Evolutionary conservation across 2,113 vertebrate genomes (phyloP), one percentile per base, ranked within the genome.

Genomic region (Camelus bactrianus): DNA sequence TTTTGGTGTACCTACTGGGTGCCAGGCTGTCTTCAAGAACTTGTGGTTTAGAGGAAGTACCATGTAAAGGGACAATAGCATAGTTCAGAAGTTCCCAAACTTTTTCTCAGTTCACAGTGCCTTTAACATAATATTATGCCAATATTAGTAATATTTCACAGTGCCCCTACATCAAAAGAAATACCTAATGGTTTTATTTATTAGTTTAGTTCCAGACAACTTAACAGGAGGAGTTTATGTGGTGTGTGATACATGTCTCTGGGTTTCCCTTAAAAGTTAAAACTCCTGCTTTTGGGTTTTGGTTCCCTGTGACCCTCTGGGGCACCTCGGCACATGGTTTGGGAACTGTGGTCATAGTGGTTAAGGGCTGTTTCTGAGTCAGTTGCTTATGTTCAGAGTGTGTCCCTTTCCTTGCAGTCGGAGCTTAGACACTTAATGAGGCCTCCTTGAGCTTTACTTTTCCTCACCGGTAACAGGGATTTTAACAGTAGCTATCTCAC

Each of bases 201-300:
- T 46, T 85, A 64, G n/a, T 72, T 90, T 91, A 73, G 26, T 79
- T 91, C 38, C 35, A 60, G 81, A 67, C n/a, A 76, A 58, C 7
- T 56, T 85, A 75, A 76, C 42, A 75, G 26, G 0, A 15, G 22
- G 67, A 65, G 28, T 87, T 60, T 20, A 48, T 73, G n/a, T 94
- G 50, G 17, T 26, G 0, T 73, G 19, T 94, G 67, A 48, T 69
- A 80, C 16, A 38, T 72, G 8, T 35, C 19, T 86, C 35, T 89
- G 32, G 79, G 24, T 64, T 94, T 75, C 13, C 8, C 26, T 84
- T 75, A 96, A 91, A 75, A 75, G 73, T 50, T 26, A 83, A 86
- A 91, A 56, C 62, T 52, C 26, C 52, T 46, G 5, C 28, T 69
- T 69, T 30, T 62, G 32, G 6, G 12, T 15, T 72, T 89, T 81